Evolutionary conservation across 2,797 vertebrate genomes (phyloP).

Genomic region (Crocodylus rhombifer): DNA sequence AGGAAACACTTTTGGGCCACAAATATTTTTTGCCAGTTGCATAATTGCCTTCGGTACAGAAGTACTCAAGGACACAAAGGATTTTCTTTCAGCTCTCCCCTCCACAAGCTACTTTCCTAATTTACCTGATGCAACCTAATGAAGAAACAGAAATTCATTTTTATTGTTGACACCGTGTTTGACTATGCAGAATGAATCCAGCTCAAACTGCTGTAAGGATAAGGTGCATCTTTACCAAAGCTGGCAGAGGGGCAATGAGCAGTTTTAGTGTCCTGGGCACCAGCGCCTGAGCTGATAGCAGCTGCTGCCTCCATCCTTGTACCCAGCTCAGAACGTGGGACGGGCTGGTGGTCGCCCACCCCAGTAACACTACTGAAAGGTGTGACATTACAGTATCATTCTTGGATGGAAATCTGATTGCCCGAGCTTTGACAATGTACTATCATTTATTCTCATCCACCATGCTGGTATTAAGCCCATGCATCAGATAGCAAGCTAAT

Average conservation of each 20-base stretch:
- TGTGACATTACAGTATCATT: neutral
- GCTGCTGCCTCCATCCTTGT: too few relatives aligned
- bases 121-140: neutral
- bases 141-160: neutral
- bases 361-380: neutral
- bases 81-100: neutral
- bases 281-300: too few relatives aligned
- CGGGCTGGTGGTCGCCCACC: too few relatives aligned
- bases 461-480: slow-evolving; percentile 5
- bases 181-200: neutral
- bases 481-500: neutral
- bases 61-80: neutral
- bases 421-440: neutral
- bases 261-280: too few relatives aligned
- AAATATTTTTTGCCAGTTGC: neutral
- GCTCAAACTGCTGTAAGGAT: neutral
- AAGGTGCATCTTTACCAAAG: neutral
- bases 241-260: too few relatives aligned
- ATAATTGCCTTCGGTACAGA: neutral
- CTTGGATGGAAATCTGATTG: neutral
- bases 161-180: neutral
- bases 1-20: neutral
- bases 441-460: neutral
- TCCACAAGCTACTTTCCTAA: too few relatives aligned
- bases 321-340: too few relatives aligned